Conservation (phyloP, 2,113 vertebrate genomes). For the Caracal caracal region DNA sequence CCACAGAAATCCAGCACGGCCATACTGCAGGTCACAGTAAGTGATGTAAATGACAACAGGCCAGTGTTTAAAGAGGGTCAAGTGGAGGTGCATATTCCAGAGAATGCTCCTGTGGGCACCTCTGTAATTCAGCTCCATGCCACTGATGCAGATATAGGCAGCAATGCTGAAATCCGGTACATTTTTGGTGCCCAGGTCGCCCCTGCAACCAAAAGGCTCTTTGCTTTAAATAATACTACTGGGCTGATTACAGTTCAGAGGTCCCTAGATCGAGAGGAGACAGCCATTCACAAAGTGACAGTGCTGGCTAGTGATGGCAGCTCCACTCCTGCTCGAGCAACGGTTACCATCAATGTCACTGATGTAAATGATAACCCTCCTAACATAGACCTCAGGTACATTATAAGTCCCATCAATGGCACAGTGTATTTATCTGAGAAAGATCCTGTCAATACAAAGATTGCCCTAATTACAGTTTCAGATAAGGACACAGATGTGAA, state of each 20-base stretch:
- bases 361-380: slow-evolving; percentile 99
- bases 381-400: slow-evolving; percentile 99
- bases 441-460: slow-evolving; percentile 98
- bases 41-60: slow-evolving; percentile 98
- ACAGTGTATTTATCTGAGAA: slow-evolving; percentile 99
- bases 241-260: slow-evolving; percentile 98
- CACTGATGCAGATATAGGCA: slow-evolving; percentile 97
- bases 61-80: slow-evolving; percentile 98
- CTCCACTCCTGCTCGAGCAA: slow-evolving; percentile 96
- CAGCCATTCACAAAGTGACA: slow-evolving; percentile 97
- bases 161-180: slow-evolving; percentile 97
- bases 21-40: slow-evolving; percentile 98
- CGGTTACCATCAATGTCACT: slow-evolving; percentile 97
- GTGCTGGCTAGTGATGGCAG: slow-evolving; percentile 98
- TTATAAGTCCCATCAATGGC: slow-evolving; percentile 99
- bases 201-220: slow-evolving; percentile 96
- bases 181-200: slow-evolving; percentile 97
- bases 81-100: slow-evolving; percentile 97
- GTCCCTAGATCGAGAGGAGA: slow-evolving; percentile 97
- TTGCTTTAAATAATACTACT: slow-evolving; percentile 96
- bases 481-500: slow-evolving; percentile 99
- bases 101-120: slow-evolving; percentile 95
- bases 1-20: slow-evolving; percentile 99
- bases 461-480: slow-evolving; percentile 98
- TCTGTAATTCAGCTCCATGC: slow-evolving; percentile 98